Base-by-base conservation (phyloP, 1,140 invertebrate genomes). In the Bradynema listronoti region DNA sequence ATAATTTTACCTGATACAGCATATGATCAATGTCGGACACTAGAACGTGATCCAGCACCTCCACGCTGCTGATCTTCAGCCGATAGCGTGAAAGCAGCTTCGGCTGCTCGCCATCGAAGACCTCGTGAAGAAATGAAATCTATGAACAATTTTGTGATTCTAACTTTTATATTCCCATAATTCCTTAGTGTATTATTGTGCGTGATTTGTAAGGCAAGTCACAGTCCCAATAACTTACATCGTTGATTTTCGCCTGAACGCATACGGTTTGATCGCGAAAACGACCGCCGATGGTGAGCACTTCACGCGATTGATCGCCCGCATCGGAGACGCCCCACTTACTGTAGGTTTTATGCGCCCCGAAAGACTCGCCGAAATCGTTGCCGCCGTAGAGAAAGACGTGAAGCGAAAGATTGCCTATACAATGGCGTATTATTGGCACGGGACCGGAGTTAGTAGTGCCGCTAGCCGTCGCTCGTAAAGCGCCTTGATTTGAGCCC, bases 21-120 rank as follows among this genome's bases (percentile, higher is more conserved):
- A 71, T 34, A 36, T 74, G 59, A 47, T 70, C 60, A 56, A 71
- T 71, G 19, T 75, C 33, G 19, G 69, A 71, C 14, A 75, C 58
- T 16, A 61, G 33, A 7, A 75, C 39, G 43, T 72, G 72, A 49
- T 71, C 69, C 11, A 58, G 36, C n/a, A 71, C 52, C 50, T 75
- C 66, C 16, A 71, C 27, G 45, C 75, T 53, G n/a, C 49, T 50
- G 33, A 71, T 57, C 2, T 67, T 55, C 14, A 75, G 51, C 27
- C 47, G 25, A 32, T 36, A 61, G 14, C 52, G 22, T 4, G 55
- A 72, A 1, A 33, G 57, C n/a, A 64, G n/a, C n/a, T n/a, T 36
- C n/a, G 71, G 67, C 51, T 42, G 45, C 24, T 14, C 41, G 14
- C 41, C 36, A 39, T 59, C 45, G 46, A 69, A 69, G 11, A 60